A percentile compares a stretch with the other conserved stretches of the same genome.
phyloP scores from a whole-genome alignment of 1,140 invertebrate genomes.

The Ylistrum balloti region DNA sequence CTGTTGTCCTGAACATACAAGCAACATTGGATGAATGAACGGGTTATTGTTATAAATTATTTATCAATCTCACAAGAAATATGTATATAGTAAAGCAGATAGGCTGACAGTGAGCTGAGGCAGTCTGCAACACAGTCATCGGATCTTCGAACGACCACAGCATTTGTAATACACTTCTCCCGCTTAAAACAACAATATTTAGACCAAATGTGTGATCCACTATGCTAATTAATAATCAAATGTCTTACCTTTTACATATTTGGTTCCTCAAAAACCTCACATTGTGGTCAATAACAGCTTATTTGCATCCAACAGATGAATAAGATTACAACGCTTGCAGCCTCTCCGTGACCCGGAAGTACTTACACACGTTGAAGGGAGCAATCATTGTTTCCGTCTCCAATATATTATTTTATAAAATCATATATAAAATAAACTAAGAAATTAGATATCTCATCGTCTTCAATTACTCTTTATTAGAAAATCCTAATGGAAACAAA shows the following conservation, averaged over 20 bases:
- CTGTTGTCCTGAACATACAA: not conserved
- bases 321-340: conserved; percentile 55
- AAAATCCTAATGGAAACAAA: not conserved
- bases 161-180: not conserved
- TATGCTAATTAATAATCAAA: not conserved
- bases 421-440: not conserved
- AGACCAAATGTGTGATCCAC: not conserved
- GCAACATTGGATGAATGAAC: not conserved
- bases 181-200: not conserved
- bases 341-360: conserved; percentile 53
- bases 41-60: conserved; percentile 36
- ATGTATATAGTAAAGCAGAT: conserved; percentile 39
- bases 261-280: not conserved
- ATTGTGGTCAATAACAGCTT: conserved; percentile 39
- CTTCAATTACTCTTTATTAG: not conserved
- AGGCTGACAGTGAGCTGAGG: conserved; percentile 2
- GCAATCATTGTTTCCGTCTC: conserved; percentile 42
- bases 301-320: conserved; percentile 54
- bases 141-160: not conserved
- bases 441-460: not conserved
- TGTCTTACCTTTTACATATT: conserved; percentile 11
- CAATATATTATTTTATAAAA: not conserved
- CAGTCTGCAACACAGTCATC: not conserved
- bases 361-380: conserved; percentile 42
- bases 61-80: conserved; percentile 40